Percentiles rank a stretch among this genome's conserved stretches.
Evolutionary conservation across 2,797 vertebrate genomes (phyloP).

Genomic region (Dryobates pubescens): DNA sequence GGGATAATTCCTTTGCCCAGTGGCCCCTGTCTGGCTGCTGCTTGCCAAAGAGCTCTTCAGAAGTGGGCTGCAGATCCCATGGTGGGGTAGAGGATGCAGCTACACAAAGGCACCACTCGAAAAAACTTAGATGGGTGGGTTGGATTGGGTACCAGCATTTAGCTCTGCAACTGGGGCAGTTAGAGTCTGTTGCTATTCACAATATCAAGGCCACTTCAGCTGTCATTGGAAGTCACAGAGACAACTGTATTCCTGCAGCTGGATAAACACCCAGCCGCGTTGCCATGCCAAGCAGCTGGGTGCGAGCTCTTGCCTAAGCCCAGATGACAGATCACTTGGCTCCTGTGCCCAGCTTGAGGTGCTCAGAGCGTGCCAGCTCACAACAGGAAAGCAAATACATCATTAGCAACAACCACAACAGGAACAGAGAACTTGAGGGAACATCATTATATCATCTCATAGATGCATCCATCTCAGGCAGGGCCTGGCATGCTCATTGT

Average conservation of each 20-base stretch:
- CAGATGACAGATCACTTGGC: neutral
- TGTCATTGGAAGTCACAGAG: neutral
- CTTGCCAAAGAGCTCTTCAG: neutral
- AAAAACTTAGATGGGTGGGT: neutral
- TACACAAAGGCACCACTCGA: neutral
- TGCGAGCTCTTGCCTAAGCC: neutral
- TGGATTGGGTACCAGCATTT: neutral
- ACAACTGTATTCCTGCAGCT: neutral
- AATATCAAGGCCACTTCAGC: neutral
- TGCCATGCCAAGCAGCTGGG: neutral
- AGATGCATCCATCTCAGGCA: neutral
- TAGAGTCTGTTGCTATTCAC: neutral
- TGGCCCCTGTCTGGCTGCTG: neutral
- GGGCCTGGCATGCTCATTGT: fast-evolving
- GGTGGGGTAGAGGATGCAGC: too few relatives aligned
- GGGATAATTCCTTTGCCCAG: neutral
- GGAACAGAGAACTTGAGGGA: neutral
- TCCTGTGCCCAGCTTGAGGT: neutral
- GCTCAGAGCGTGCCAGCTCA: neutral
- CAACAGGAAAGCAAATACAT: neutral
- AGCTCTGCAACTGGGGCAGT: fast-evolving
- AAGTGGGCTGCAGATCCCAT: neutral
- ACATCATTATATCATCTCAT: fast-evolving
- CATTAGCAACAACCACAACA: neutral
- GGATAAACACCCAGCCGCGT: neutral